A percentile compares a stretch with the other conserved stretches of the same genome.
Evolutionary conservation across 2,888 invertebrate genomes (phyloP).

Genomic region (Polymixis flavicincta): DNA sequence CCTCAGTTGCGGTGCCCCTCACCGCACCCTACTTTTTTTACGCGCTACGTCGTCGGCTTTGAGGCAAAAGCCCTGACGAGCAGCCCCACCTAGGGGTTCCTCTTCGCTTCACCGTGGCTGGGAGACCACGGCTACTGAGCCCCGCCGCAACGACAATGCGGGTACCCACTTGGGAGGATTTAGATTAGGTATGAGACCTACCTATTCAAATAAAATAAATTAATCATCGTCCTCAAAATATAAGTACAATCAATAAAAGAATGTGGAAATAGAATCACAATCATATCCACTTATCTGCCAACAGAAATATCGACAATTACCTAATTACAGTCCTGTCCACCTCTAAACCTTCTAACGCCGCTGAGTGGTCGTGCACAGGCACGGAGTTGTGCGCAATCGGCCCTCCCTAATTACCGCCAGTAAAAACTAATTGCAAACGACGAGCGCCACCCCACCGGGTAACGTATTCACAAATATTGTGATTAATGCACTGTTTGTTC

Average conservation of each 20-base stretch:
- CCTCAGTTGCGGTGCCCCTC: too few species aligned
- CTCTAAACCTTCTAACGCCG: slow-evolving; percentile 70
- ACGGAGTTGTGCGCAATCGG: slow-evolving; percentile 82
- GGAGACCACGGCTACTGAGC: too few species aligned
- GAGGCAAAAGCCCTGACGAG: too few species aligned
- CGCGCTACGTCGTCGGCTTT: too few species aligned
- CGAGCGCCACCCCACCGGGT: slow-evolving; percentile 64
- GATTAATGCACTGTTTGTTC: slow-evolving; percentile 67
- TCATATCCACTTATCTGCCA: background rate
- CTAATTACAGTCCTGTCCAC: slow-evolving; percentile 35
- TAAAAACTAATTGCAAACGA: slow-evolving; percentile 87
- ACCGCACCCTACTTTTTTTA: too few species aligned
- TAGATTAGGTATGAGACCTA: background rate
- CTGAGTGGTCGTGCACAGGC: slow-evolving; percentile 66
- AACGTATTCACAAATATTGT: slow-evolving; percentile 69
- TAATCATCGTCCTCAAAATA: background rate
- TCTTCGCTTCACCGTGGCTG: too few species aligned
- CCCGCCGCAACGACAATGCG: too few species aligned
- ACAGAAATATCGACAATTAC: background rate
- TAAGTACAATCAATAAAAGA: background rate
- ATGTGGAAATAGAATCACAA: background rate
- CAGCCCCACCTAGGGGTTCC: too few species aligned
- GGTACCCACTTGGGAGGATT: too few species aligned
- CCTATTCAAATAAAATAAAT: background rate
- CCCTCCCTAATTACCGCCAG: slow-evolving; percentile 86